phyloP scores from a whole-genome alignment of 2,113 vertebrate species.

The Cardinalis cardinalis region DNA sequence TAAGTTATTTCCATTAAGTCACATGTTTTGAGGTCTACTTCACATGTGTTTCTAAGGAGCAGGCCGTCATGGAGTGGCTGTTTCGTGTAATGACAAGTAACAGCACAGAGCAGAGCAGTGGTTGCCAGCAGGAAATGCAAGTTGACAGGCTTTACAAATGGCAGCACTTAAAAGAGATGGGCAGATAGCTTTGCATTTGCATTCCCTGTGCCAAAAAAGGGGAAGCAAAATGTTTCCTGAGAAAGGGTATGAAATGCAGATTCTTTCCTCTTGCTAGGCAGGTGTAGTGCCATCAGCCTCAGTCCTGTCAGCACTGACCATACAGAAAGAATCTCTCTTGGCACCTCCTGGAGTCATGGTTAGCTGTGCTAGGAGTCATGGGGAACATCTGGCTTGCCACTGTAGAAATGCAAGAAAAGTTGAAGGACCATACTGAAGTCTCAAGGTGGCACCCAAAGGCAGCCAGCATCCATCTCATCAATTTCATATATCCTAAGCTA shows the following conservation, averaged over 20 bases:
- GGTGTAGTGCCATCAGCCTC: neutral
- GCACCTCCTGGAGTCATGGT: neutral
- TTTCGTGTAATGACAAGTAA: neutral
- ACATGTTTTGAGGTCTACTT: neutral
- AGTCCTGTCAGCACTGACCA: neutral
- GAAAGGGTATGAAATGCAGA: neutral
- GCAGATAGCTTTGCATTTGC: neutral
- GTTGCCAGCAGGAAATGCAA: constrained; percentile 3
- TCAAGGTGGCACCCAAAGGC: neutral
- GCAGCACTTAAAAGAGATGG: neutral
- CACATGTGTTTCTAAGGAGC: constrained; percentile 8
- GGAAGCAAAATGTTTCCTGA: neutral
- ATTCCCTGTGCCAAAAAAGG: neutral
- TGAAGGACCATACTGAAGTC: neutral
- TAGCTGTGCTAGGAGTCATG: neutral
- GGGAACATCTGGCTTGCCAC: neutral
- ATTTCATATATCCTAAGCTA: neutral
- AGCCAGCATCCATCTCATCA: neutral
- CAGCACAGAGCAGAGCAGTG: neutral
- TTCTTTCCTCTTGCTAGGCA: neutral
- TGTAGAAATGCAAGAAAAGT: neutral
- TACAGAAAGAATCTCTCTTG: neutral
- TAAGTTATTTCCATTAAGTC: constrained; percentile 8
- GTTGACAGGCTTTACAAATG: neutral
- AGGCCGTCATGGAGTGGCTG: neutral